These are phyloP conservation scores for Adela reaumurella DNA, from an alignment of 2,888 invertebrate genomes.

Conservation along the genomic window DNA sequence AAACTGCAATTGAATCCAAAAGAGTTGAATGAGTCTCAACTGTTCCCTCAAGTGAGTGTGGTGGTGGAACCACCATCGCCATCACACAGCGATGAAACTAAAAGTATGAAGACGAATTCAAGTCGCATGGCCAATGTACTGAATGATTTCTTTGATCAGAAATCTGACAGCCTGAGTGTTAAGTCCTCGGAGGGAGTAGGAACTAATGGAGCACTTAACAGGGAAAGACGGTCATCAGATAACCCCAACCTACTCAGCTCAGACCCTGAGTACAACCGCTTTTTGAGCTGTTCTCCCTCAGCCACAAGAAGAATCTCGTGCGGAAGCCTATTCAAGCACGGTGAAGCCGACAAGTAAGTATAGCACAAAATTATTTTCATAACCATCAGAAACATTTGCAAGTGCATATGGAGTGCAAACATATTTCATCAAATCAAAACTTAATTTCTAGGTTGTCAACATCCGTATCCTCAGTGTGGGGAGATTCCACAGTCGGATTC, in stretches of 20 bases:
- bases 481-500: slow-evolving; percentile 27
- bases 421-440: background rate
- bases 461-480: slow-evolving; percentile 52
- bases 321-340: slow-evolving; percentile 80
- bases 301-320: slow-evolving; percentile 88
- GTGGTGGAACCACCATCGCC: slow-evolving; percentile 75
- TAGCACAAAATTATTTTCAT: no score
- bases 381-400: no score
- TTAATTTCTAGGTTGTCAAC: slow-evolving; percentile 34
- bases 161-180: slow-evolving; percentile 39
- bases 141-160: slow-evolving; percentile 41
- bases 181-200: slow-evolving; percentile 37
- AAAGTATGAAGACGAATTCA: slow-evolving; percentile 30
- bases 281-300: slow-evolving; percentile 73
- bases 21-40: slow-evolving; percentile 14
- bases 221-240: slow-evolving; percentile 48
- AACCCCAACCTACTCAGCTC: slow-evolving; percentile 61
- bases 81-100: slow-evolving; percentile 59
- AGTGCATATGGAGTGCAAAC: no score
- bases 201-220: slow-evolving; percentile 24
- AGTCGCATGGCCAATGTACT: slow-evolving; percentile 49
- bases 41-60: slow-evolving; percentile 66
- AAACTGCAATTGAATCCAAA: background rate
- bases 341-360: slow-evolving; percentile 60
- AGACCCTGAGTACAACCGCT: slow-evolving; percentile 61